Percentiles rank a stretch among this genome's conserved stretches.
These are phyloP conservation scores for Ptychobarbus kaznakovi DNA, from an alignment of 2,797 vertebrate species.

Conservation along the genomic window DNA sequence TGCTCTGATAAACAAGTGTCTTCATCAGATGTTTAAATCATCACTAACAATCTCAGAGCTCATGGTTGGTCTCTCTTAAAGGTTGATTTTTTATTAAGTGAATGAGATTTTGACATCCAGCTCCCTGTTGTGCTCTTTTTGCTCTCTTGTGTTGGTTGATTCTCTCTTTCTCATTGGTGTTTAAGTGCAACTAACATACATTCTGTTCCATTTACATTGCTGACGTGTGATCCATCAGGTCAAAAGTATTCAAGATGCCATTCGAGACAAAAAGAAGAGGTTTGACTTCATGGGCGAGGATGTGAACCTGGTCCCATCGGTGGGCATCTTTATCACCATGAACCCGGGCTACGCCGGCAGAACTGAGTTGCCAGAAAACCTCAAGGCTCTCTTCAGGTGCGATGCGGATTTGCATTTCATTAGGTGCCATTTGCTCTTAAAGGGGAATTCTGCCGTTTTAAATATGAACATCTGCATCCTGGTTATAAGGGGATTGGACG, in stretches of 20 bases:
- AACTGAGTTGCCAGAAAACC: conserved; percentile 95
- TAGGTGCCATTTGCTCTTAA: conserved; percentile 12
- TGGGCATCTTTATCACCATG: conserved; percentile 99
- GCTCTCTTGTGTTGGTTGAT: neutral
- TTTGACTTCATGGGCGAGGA: conserved; percentile 96
- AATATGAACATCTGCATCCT: neutral
- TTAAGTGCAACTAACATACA: neutral
- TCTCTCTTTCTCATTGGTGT: neutral
- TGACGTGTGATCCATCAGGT: conserved; percentile 77
- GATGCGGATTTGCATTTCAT: conserved; percentile 38
- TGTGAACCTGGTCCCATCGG: conserved; percentile 87
- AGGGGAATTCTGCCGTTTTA: neutral
- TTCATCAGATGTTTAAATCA: neutral
- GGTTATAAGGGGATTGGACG: neutral
- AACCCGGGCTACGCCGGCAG: conserved; percentile 96
- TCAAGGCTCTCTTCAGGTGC: conserved; percentile 96
- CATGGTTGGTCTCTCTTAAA: neutral
- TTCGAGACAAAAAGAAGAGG: conserved; percentile 88
- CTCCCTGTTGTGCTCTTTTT: neutral
- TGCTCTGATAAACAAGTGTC: neutral
- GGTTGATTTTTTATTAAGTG: no score
- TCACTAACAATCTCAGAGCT: neutral
- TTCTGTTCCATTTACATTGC: neutral
- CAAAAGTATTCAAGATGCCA: conserved; percentile 95
- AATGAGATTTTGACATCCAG: neutral